Percentiles rank a stretch among this genome's conserved stretches.
Conservation (phyloP, 2,888 invertebrate species). For the Cyaniris semiargus region DNA sequence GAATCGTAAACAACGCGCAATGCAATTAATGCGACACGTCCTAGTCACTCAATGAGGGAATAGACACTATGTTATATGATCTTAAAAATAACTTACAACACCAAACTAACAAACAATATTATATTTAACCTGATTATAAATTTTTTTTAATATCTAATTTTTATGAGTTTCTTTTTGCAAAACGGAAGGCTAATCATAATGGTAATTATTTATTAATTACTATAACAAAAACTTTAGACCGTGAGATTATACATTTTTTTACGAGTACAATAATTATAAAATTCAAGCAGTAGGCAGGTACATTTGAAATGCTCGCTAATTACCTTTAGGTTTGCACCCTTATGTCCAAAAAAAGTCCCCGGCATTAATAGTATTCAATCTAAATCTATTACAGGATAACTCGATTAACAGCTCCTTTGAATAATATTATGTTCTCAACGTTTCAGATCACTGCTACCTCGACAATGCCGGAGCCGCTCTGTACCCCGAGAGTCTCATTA, state of each 20-base stretch:
- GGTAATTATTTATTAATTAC: not conserved
- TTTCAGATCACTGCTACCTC: conserved; percentile 29
- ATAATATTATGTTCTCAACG: not conserved
- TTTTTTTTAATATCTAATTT: not conserved
- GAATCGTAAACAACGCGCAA: no score
- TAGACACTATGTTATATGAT: no score
- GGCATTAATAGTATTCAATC: not conserved
- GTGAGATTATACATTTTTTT: not conserved
- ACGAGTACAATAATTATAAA: no score
- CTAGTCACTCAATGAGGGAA: no score
- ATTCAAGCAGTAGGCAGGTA: no score
- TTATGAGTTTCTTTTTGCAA: not conserved
- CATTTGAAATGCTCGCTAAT: no score
- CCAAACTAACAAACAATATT: not conserved
- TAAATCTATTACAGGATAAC: not conserved
- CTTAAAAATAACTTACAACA: not conserved
- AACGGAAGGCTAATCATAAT: not conserved
- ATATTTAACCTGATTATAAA: not conserved
- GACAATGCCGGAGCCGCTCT: conserved; percentile 32
- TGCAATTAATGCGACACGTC: no score
- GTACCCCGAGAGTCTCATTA: conserved; percentile 29
- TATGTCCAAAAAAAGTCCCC: no score
- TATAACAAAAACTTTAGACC: not conserved
- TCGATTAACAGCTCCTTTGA: not conserved
- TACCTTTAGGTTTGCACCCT: no score